Percentiles rank a stretch among this genome's conserved stretches.
Conservation (phyloP, 2,113 vertebrate genomes). For the Catagonus wagneri region DNA sequence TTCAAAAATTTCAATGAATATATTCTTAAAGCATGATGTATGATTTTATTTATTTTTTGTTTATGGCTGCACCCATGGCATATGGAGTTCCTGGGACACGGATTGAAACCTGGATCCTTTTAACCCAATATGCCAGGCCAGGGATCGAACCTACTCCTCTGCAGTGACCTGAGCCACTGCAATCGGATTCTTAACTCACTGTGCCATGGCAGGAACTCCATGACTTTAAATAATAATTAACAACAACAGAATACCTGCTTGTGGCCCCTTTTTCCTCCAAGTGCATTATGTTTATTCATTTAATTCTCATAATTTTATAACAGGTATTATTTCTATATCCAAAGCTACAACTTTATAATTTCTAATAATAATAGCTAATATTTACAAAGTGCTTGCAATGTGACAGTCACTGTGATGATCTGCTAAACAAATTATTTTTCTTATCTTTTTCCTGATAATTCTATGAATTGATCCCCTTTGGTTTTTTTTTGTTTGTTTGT, state of each 20-base stretch:
- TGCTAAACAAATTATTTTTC: constrained; percentile 21
- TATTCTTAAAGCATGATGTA: neutral
- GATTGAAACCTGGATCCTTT: too few relatives aligned
- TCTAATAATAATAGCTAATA: constrained; percentile 6
- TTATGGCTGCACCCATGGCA: too few relatives aligned
- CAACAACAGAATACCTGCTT: neutral
- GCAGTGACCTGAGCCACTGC: too few relatives aligned
- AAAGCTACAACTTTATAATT: neutral
- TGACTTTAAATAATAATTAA: neutral
- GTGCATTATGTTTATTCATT: constrained; percentile 22
- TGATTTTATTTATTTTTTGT: too few relatives aligned
- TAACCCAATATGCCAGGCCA: too few relatives aligned
- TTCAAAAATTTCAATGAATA: neutral
- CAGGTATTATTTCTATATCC: neutral
- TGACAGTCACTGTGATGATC: neutral
- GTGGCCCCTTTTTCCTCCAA: neutral
- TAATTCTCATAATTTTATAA: constrained; percentile 56
- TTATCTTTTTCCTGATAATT: constrained; percentile 23
- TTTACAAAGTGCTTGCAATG: constrained; percentile 41
- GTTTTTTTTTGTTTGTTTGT: too few relatives aligned
- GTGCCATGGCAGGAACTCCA: too few relatives aligned
- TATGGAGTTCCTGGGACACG: too few relatives aligned
- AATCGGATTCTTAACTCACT: too few relatives aligned
- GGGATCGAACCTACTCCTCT: too few relatives aligned
- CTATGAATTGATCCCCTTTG: neutral